A percentile compares a stretch with the other conserved stretches of the same genome.
These are phyloP conservation scores for Phytoseiulus persimilis DNA, from an alignment of 2,888 invertebrate genomes.

Conservation along the genomic window DNA sequence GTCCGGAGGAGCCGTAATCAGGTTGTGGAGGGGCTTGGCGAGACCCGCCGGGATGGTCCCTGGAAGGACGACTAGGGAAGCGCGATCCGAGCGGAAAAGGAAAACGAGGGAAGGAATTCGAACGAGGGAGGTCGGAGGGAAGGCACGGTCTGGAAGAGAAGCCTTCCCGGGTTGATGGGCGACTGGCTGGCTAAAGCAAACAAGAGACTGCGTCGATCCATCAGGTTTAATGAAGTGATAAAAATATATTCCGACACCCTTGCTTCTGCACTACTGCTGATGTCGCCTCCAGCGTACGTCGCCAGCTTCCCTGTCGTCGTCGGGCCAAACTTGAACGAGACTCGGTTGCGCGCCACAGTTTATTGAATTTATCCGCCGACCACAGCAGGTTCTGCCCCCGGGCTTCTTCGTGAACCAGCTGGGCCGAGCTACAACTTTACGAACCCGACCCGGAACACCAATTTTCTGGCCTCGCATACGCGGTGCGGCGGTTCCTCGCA, in stretches of 20 bases:
- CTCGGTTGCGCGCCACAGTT: background rate
- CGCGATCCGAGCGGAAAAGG: background rate
- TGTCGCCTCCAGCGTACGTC: background rate
- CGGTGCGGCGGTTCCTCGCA: background rate
- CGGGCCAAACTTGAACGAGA: background rate
- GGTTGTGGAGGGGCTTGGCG: background rate
- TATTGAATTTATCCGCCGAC: background rate
- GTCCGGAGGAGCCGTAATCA: background rate
- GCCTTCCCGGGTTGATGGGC: background rate
- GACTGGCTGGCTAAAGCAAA: background rate
- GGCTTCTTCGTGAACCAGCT: background rate
- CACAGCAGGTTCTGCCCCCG: background rate
- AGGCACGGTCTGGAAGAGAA: background rate
- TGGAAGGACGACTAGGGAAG: background rate
- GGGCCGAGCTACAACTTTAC: background rate
- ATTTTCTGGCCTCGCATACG: background rate
- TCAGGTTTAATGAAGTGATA: conserved; percentile 5
- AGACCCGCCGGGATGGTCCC: background rate
- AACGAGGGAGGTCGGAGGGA: background rate
- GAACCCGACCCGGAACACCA: background rate
- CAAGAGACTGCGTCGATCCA: background rate
- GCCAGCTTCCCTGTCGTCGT: background rate
- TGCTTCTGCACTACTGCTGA: background rate
- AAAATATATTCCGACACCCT: conserved; percentile 5
- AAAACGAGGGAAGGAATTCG: background rate